Conservation (phyloP, 2,888 invertebrate genomes). For the Aspidiotus destructor region DNA sequence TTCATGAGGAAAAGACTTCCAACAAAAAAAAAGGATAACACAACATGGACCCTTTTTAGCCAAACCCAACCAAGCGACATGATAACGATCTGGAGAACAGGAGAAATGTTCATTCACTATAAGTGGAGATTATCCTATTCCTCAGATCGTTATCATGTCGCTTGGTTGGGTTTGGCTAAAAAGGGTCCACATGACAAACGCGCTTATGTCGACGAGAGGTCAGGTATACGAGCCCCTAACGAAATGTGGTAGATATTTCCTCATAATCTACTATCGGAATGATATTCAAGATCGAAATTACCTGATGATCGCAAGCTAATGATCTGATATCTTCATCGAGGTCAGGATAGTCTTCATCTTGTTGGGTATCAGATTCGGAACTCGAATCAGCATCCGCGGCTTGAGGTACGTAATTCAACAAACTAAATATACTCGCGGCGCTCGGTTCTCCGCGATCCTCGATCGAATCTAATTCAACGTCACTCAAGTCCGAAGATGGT, state of each 20-base stretch:
- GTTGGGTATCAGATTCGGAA: background rate
- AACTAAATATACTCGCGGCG: slow-evolving; percentile 15
- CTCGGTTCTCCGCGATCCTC: background rate
- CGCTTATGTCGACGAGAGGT: no score
- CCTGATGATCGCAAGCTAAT: slow-evolving; percentile 25
- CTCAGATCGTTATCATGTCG: no score
- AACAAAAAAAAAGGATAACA: background rate
- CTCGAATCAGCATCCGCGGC: slow-evolving; percentile 9
- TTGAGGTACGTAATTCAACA: background rate
- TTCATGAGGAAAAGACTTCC: no score
- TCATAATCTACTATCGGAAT: background rate
- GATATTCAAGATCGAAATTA: background rate
- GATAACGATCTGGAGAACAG: no score
- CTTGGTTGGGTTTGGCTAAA: no score
- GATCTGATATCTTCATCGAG: slow-evolving; percentile 13
- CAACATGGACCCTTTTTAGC: no score
- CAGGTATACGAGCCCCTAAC: no score
- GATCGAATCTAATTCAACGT: background rate
- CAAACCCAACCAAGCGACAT: no score
- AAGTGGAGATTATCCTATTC: no score
- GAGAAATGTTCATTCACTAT: no score
- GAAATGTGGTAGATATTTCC: no score
- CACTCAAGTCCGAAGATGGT: background rate
- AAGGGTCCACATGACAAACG: no score
- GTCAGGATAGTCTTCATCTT: background rate